Evolutionary conservation across 2,797 vertebrate species (phyloP).

Genomic region (Lerista edwardsae): DNA sequence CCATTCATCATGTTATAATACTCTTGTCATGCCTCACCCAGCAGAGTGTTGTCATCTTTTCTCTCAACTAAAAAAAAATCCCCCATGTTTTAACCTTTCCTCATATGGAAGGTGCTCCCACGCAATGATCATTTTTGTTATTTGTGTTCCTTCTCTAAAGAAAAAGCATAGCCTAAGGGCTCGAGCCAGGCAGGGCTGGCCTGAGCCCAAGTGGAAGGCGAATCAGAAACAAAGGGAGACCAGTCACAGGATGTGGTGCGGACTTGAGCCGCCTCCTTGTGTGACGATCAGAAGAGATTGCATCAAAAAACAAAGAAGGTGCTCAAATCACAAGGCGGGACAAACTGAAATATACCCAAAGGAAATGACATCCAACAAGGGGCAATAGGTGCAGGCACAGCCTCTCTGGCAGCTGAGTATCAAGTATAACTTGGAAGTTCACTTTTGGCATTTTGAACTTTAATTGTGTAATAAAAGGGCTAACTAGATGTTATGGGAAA

Average conservation of each 20-base stretch:
- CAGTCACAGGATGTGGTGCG: not conserved
- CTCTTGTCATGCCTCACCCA: no score
- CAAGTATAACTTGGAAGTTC: not conserved
- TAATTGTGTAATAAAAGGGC: no score
- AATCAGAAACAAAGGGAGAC: not conserved
- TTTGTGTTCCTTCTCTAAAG: not conserved
- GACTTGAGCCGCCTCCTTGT: not conserved
- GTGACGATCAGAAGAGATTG: not conserved
- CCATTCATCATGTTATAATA: no score
- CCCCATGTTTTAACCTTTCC: not conserved
- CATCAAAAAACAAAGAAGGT: not conserved
- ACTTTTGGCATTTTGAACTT: not conserved
- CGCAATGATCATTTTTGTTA: not conserved
- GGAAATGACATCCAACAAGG: not conserved
- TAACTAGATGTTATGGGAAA: no score
- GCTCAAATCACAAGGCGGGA: not conserved
- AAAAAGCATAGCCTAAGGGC: not conserved
- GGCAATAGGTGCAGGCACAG: not conserved
- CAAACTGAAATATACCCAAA: not conserved
- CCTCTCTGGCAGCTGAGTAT: not conserved
- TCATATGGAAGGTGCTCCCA: not conserved
- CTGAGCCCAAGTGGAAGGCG: not conserved
- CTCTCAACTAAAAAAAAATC: not conserved
- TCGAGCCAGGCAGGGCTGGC: not conserved
- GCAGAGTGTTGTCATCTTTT: no score